Evolutionary conservation across 1,140 invertebrate species (phyloP).

Genomic region (Ectropis grisescens): DNA sequence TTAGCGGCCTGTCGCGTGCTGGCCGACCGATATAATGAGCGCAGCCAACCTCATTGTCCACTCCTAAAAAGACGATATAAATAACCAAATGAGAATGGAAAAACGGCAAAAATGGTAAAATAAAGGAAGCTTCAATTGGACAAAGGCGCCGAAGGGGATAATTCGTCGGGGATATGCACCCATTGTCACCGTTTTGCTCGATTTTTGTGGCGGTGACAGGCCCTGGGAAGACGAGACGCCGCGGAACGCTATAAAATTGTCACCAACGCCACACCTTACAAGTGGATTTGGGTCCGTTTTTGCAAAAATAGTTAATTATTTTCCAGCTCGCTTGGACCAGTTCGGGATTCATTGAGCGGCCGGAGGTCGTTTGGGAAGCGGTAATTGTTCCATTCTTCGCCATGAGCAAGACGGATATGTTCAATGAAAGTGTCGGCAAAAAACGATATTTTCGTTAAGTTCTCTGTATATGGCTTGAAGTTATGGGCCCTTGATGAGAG

Average conservation of each 20-base stretch:
- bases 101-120: slow-evolving; percentile 62
- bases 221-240: slow-evolving; percentile 2
- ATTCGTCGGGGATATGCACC: slow-evolving; percentile 65
- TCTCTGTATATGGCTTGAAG: too few species aligned
- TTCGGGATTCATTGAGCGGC: too few species aligned
- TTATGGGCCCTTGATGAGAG: too few species aligned
- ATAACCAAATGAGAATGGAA: slow-evolving; percentile 68
- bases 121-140: slow-evolving; percentile 63
- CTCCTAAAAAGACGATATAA: slow-evolving; percentile 58
- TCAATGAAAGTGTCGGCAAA: too few species aligned
- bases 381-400: too few species aligned
- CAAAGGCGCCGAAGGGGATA: slow-evolving; percentile 67
- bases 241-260: slow-evolving; percentile 3
- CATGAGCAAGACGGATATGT: too few species aligned
- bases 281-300: too few species aligned
- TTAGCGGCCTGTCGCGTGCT: slow-evolving; percentile 54
- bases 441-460: too few species aligned
- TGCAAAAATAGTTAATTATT: too few species aligned
- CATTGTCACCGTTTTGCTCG: slow-evolving; percentile 62
- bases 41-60: slow-evolving; percentile 49
- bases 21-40: slow-evolving; percentile 53
- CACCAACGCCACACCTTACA: slow-evolving; percentile 4
- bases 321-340: too few species aligned
- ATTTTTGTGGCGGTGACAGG: slow-evolving; percentile 6
- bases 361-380: too few species aligned